Percentiles rank a stretch among this genome's conserved stretches.
Evolutionary conservation across 2,888 invertebrate species (phyloP).

Genomic region (Nebria brevicollis): DNA sequence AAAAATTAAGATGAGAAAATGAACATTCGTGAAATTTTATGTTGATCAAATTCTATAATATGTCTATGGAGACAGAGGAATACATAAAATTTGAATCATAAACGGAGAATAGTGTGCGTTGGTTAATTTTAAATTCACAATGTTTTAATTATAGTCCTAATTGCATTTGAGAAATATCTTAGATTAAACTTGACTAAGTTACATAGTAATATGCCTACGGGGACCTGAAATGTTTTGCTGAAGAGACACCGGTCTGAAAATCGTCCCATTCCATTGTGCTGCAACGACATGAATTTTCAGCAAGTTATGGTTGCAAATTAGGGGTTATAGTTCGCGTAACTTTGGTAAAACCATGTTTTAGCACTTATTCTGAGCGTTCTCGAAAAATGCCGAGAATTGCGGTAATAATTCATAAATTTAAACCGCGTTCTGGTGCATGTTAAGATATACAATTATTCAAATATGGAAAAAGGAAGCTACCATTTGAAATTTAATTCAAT

Average conservation of each 20-base stretch:
- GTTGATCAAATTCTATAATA: background rate
- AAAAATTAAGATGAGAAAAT: no score
- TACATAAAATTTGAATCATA: conserved; percentile 14
- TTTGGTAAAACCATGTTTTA: background rate
- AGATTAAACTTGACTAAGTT: conserved; percentile 43
- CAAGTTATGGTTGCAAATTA: background rate
- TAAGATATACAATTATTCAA: background rate
- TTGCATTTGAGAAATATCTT: conserved; percentile 36
- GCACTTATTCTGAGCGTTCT: no score
- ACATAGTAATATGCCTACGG: conserved; percentile 43
- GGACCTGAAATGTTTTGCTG: conserved; percentile 31
- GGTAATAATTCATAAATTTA: background rate
- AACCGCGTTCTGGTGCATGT: background rate
- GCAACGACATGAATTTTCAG: conserved; percentile 19
- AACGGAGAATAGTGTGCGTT: background rate
- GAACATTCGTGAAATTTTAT: background rate
- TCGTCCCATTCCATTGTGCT: conserved; percentile 5
- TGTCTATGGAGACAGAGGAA: background rate
- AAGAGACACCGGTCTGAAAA: conserved; percentile 14
- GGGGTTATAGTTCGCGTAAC: conserved; percentile 21
- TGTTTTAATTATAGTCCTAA: conserved; percentile 41
- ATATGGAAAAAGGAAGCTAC: background rate
- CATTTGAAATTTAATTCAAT: background rate
- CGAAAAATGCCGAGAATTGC: no score
- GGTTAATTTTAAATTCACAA: conserved; percentile 40